These are phyloP conservation scores for Leptonema lineaticorne DNA, from an alignment of 1,140 invertebrate species.

Conservation along the genomic window DNA sequence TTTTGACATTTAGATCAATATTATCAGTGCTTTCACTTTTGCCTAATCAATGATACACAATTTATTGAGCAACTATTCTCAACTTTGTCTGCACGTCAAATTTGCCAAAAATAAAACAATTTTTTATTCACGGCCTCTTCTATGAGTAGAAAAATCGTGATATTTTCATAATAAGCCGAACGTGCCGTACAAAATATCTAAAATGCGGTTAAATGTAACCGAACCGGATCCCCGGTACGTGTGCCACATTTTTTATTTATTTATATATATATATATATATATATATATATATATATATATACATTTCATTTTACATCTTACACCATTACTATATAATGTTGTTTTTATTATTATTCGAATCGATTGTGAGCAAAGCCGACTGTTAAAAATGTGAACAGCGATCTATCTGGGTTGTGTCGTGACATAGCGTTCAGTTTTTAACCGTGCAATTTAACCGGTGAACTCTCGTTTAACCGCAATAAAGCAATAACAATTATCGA, in stretches of 20 bases:
- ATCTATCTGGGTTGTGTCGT: slow-evolving; percentile 23
- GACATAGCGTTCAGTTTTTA: slow-evolving; percentile 11
- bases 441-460: slow-evolving; percentile 1
- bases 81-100: background rate
- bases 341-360: no score
- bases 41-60: no score
- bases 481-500: no score
- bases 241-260: slow-evolving; percentile 22
- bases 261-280: no score
- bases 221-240: slow-evolving; percentile 12
- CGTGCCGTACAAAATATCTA: background rate
- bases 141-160: background rate
- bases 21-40: no score
- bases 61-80: no score
- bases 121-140: background rate
- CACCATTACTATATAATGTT: no score
- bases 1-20: no score
- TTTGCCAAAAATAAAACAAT: background rate
- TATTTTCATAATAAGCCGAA: background rate
- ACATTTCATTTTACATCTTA: background rate
- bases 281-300: no score
- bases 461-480: no score
- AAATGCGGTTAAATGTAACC: slow-evolving; percentile 8
- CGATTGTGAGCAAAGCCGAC: background rate
- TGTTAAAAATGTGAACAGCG: background rate